Conservation (phyloP, 2,797 vertebrate species). For the Ambastaia sidthimunki region DNA sequence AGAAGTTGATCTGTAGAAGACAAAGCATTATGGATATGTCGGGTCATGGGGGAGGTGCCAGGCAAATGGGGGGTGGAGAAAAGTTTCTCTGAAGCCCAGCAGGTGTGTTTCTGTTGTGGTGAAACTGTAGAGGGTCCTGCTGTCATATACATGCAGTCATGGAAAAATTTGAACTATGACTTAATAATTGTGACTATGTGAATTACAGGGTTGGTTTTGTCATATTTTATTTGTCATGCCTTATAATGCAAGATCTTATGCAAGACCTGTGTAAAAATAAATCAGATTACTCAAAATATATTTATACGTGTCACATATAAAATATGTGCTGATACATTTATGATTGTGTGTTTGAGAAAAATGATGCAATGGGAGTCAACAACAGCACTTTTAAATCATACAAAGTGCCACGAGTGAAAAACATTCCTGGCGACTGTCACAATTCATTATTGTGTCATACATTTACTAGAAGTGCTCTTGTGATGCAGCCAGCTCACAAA, state of each 20-base stretch:
- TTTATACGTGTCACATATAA: not conserved
- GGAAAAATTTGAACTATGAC: conserved; percentile 27
- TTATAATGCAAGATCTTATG: not conserved
- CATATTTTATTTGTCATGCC: not conserved
- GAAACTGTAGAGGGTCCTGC: conserved; percentile 51
- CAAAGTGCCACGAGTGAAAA: not conserved
- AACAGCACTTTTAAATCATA: not conserved
- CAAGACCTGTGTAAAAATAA: conserved; percentile 4
- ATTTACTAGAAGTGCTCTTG: conserved; percentile 36
- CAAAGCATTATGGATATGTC: conserved; percentile 47
- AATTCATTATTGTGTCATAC: not conserved
- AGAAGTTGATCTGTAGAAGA: conserved; percentile 36
- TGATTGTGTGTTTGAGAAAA: not conserved
- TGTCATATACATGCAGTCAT: conserved; percentile 21
- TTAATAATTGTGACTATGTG: not conserved
- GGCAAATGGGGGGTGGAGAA: conserved; percentile 24
- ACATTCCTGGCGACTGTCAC: not conserved
- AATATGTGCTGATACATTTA: not conserved
- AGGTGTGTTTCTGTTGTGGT: conserved; percentile 58
- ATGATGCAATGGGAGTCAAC: not conserved
- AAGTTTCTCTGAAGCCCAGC: conserved; percentile 54
- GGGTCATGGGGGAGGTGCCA: conserved; percentile 22
- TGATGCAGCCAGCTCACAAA: conserved; percentile 23
- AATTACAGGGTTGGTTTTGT: not conserved
- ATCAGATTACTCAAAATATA: not conserved